A percentile compares a stretch with the other conserved stretches of the same genome.
Conservation (phyloP, 1,140 invertebrate genomes). For the Procambarus virginalis region DNA sequence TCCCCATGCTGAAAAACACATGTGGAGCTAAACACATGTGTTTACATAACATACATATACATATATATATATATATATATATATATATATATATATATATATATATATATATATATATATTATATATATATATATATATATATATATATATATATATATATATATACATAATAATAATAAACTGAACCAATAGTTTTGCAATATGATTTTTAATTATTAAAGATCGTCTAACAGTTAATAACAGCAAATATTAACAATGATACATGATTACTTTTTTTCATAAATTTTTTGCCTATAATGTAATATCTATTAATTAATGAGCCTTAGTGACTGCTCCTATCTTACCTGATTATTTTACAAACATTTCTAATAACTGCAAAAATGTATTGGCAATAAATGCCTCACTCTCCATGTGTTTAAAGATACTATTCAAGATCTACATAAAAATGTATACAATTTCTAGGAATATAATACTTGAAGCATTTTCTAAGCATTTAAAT, state of each 20-base stretch:
- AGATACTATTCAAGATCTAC: background rate
- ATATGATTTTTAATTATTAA: background rate
- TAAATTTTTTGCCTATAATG: conserved; percentile 11
- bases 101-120: too few species aligned
- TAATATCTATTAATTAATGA: conserved; percentile 34
- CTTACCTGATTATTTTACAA: conserved; percentile 24
- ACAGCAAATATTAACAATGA: conserved; percentile 41
- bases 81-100: too few species aligned
- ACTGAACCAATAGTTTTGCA: background rate
- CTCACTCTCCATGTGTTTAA: background rate
- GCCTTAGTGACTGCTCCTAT: conserved; percentile 30
- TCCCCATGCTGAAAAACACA: too few species aligned
- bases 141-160: too few species aligned
- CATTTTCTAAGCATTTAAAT: background rate
- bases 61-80: too few species aligned
- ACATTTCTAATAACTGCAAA: conserved; percentile 12
- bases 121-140: too few species aligned
- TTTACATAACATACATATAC: too few species aligned
- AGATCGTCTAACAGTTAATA: conserved; percentile 36
- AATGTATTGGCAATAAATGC: background rate
- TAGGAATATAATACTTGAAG: background rate
- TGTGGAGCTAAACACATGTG: too few species aligned
- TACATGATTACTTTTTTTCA: conserved; percentile 44
- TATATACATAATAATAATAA: background rate
- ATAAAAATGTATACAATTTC: background rate